These are phyloP conservation scores for Mustelus asterias DNA, from an alignment of 2,113 vertebrate genomes.

Conservation along the genomic window DNA sequence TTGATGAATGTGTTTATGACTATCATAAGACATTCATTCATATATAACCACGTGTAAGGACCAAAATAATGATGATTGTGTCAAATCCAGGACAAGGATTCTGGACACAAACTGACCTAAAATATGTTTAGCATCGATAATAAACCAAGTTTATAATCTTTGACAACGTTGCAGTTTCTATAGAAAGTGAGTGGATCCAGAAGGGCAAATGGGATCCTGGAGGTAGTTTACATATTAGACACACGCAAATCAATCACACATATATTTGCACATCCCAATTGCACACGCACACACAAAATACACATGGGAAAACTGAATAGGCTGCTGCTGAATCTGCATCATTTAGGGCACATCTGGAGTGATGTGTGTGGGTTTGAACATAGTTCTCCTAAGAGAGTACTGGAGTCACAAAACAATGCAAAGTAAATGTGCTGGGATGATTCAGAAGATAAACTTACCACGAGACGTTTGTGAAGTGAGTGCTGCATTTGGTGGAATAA, in stretches of 20 bases:
- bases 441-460: neutral
- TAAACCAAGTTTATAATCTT: neutral
- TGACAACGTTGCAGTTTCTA: neutral
- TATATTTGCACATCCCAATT: no score
- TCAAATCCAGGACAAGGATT: neutral
- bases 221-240: neutral
- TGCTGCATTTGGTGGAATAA: neutral
- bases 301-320: neutral
- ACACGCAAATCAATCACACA: neutral
- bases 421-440: neutral
- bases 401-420: neutral
- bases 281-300: neutral
- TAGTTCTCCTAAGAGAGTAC: neutral
- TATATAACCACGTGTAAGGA: neutral
- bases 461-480: neutral
- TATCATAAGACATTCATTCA: neutral
- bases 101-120: neutral
- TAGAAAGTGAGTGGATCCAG: neutral
- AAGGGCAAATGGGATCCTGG: neutral
- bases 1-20: no score
- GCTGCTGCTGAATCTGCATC: neutral
- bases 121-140: neutral
- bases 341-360: neutral
- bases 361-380: neutral
- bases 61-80: neutral